Percentiles rank a stretch among this genome's conserved stretches.
phyloP scores from a whole-genome alignment of 2,797 vertebrate species.

The Schizothorax lantsangensis region DNA sequence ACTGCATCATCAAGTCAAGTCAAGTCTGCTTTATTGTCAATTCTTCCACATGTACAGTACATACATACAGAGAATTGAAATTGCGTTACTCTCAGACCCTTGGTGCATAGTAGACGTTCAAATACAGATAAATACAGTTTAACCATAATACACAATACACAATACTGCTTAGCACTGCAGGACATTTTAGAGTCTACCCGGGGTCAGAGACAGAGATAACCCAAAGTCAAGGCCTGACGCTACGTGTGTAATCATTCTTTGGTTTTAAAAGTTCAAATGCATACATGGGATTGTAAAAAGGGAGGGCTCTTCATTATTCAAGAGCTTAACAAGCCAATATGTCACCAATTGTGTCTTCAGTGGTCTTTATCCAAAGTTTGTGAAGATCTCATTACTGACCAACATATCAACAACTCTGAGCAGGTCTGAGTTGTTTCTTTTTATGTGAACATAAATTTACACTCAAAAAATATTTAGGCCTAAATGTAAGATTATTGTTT shows the following conservation, averaged over 20 bases:
- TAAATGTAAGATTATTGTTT: neutral
- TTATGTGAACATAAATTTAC: neutral
- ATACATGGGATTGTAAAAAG: conserved; percentile 18
- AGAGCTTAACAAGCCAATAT: conserved; percentile 48
- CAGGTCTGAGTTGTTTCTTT: neutral
- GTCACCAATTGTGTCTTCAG: conserved; percentile 37
- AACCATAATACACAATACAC: too few relatives aligned
- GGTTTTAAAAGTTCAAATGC: conserved; percentile 37
- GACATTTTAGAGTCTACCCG: neutral
- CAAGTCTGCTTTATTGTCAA: too few relatives aligned
- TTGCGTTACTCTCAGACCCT: too few relatives aligned
- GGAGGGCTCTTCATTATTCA: conserved; percentile 4
- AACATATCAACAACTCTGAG: neutral
- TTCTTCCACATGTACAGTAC: too few relatives aligned
- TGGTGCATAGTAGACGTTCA: too few relatives aligned
- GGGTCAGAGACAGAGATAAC: conserved; percentile 25
- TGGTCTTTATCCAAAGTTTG: conserved; percentile 34
- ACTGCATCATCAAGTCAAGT: neutral
- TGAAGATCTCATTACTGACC: conserved; percentile 4
- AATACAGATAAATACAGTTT: too few relatives aligned
- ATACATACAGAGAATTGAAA: too few relatives aligned
- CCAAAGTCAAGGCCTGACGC: conserved; percentile 20
- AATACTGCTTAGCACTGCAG: neutral
- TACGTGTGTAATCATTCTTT: conserved; percentile 3
- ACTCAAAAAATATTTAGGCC: neutral